Percentiles rank a stretch among this genome's conserved stretches.
Conservation (phyloP, 2,797 vertebrate genomes). For the Hoplostethus mediterraneus region DNA sequence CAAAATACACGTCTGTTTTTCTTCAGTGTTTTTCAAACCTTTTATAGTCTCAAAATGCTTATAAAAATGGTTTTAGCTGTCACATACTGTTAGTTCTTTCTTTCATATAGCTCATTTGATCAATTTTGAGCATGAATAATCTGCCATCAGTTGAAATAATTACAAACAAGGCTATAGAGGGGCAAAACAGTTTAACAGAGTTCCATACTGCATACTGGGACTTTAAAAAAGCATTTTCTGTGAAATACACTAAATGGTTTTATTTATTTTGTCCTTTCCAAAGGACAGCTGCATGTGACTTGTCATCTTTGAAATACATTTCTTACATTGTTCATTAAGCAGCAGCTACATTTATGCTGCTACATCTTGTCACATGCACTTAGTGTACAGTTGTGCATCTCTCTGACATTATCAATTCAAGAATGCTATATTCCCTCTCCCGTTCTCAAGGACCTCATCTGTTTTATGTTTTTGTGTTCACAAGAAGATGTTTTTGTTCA, state of each 20-base stretch:
- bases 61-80: not conserved
- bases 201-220: not conserved
- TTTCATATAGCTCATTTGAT: not conserved
- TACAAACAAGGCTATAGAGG: not conserved
- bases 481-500: constrained; percentile 37
- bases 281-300: constrained; percentile 11
- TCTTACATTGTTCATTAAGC: not conserved
- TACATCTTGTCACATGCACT: too few relatives aligned
- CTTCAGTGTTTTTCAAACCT: constrained; percentile 1
- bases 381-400: not conserved
- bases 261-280: constrained; percentile 30
- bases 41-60: not conserved
- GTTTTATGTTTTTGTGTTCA: constrained; percentile 21
- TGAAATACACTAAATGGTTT: constrained; percentile 5
- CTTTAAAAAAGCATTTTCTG: constrained; percentile 17
- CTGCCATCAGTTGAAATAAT: not conserved
- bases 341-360: constrained; percentile 15
- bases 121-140: constrained; percentile 2
- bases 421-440: constrained; percentile 10
- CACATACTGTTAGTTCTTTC: not conserved
- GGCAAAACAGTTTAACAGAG: not conserved
- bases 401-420: constrained; percentile 1
- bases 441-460: constrained; percentile 4
- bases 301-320: constrained; percentile 28
- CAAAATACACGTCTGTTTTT: not conserved